Evolutionary conservation across 2,888 invertebrate species (phyloP), one percentile per base, ranked within the genome.

Genomic region (Hydropsyche betteni): DNA sequence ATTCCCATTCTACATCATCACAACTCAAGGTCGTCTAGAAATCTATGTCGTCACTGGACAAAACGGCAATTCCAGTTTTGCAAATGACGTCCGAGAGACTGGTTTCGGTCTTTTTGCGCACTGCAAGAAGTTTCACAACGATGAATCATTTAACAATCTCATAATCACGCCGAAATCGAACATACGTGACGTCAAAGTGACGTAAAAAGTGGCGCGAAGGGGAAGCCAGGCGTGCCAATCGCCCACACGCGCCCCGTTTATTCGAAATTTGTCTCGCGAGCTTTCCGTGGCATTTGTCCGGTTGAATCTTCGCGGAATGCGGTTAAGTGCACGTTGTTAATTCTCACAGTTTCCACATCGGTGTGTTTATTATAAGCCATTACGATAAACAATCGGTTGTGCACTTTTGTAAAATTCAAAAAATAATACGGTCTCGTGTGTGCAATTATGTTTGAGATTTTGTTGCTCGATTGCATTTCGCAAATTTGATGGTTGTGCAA

Each of bases 1-100:
- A 44, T 8, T 24, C 44, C 44, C 44, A 8, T 44, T 44, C 44
- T 44, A 1, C 44, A 44, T 44, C 44, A 44, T 44, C 44, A 44
- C 4, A 10, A 44, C 44, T 44, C 7, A 44, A 44, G 44, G 44
- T 44, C 44, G 44, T 4, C 10, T 44, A 44, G 44, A 44, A 44
- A 44, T n/a, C 53, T n/a, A 16, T 58, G 58, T 58, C 58, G 24
- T 58, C 58, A 58, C 58, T 58, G 58, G 16, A 58, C 16, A 14
- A 58, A 58, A 58, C 8, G 4, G 5, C 5, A 58, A 58, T 58
- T 24, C 58, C 58, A 58, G 58, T 58, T 58, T 24, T 58, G 14
- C 58, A 8, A 8, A 58, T 58, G 58, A 58, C 58, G 58, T 58
- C 16, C 16, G 5, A 5, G 8, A 24, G 24, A 58, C 58, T 58